These are phyloP conservation scores for Trematocara marginatum DNA, from an alignment of 2,113 vertebrate species.

Conservation along the genomic window DNA sequence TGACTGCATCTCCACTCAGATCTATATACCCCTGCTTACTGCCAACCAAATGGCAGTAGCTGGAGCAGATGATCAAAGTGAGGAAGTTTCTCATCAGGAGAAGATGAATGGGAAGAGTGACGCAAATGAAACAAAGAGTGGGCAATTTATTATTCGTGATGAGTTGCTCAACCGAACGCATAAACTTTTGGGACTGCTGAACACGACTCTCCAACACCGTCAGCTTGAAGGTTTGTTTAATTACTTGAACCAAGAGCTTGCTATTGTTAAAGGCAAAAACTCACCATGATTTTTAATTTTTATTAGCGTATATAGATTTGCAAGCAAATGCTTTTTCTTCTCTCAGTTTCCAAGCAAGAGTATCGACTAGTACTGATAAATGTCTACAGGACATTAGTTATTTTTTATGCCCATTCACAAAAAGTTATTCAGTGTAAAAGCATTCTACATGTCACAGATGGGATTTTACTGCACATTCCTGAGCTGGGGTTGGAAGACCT, in stretches of 20 bases:
- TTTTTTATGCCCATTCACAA: not conserved
- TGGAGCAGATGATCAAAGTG: not conserved
- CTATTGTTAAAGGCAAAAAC: not conserved
- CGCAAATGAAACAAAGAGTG: not conserved
- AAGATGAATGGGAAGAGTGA: not conserved
- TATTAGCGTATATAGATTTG: not conserved
- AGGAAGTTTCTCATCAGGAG: not conserved
- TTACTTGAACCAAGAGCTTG: not conserved
- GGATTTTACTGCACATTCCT: constrained; percentile 80
- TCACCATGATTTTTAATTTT: not conserved
- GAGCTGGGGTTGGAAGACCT: constrained; percentile 61
- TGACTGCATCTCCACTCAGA: constrained; percentile 47
- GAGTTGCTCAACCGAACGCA: constrained; percentile 76
- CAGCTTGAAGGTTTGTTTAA: constrained; percentile 73
- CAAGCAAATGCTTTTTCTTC: not conserved
- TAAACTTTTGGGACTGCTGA: constrained; percentile 71
- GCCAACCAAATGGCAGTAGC: constrained; percentile 64
- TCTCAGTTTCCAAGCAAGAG: not conserved
- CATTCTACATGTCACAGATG: constrained; percentile 55
- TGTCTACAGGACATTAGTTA: not conserved
- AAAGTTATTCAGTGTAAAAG: not conserved
- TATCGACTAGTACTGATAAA: not conserved
- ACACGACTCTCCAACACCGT: constrained; percentile 70
- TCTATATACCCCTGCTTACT: constrained; percentile 71
- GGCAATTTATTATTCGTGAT: constrained; percentile 47